Evolutionary conservation across 1,140 invertebrate genomes (phyloP), one percentile per base, ranked within the genome.

Genomic region (Trissolcus basalis): DNA sequence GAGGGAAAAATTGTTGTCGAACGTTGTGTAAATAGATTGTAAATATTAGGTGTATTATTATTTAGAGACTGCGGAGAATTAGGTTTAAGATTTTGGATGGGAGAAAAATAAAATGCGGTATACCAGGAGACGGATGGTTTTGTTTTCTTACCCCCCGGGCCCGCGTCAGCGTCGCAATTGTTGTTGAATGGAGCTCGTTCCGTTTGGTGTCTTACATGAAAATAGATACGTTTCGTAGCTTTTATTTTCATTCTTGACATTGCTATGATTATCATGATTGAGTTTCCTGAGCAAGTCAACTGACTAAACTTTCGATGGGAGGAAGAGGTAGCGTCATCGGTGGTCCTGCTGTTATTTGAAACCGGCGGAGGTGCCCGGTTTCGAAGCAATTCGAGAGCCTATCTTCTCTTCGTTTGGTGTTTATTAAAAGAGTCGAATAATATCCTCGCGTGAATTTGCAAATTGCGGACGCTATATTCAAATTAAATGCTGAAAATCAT

Each of bases 381-480:
- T 86, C 87, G 82, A 83, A 77, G 86, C 86, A 88, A 88, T 88
- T 87, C 84, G 87, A 88, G 86, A 87, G 79, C 80, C 78, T 83
- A 80, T 82, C 81, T 80, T 75, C 70, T 78, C 43, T 12, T 58
- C 63, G 63, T 59, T 72, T 58, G 68, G 43, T 77, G 55, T 78
- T 79, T 79, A 75, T 73, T 73, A 71, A 78, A 50, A 78, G 67
- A 27, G 19, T 75, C 59, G 63, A 74, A 58, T 71, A 75, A 68
- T 79, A 75, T 79, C 68, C 58, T 53, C 59, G 56, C 55, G 70
- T 71, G 47, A 75, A 71, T 59, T 72, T 68, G 67, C 68, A 72
- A 77, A 64, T 69, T 76, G 69, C 54, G 36, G 50, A n/a, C 39
- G 60, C 67, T 61, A 56, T 67, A 74, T 67, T 74, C 47, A 74